Base-by-base conservation (phyloP, 2,113 vertebrate species). In the Siphamia tubifer region DNA sequence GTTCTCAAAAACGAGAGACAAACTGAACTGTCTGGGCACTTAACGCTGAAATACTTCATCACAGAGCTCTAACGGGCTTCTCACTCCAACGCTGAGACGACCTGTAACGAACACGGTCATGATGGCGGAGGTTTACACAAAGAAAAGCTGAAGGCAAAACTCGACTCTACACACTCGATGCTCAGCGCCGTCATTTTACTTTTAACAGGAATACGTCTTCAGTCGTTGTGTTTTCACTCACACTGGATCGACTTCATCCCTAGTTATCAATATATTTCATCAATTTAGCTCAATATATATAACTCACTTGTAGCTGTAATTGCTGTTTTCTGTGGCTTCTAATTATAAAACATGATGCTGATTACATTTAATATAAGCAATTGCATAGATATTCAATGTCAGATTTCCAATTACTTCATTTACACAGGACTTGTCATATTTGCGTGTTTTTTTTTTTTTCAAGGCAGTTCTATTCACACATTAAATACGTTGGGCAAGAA, bases 381-480 rank as follows among this genome's bases (percentile, higher is more conserved):
- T 82, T 80, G 78, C 81, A 84, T 75, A 84, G 75, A 70, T 55
- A 54, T 65, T 76, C 27, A 64, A 1, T n/a, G n/a, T n/a, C n/a
- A n/a, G n/a, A 44, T 72, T 60, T 62, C 25, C 21, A 65, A 42
- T 65, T 5, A 39, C n/a, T 6, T 38, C 4, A 27, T 39, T 64
- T 20, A 4, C 20, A 31, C 25, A 42, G 8, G 10, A 44, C 31
- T 39, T 66, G 30, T 77, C 54, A 8, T 56, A 63, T 52, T 27
- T 35, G 25, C 16, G 3, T 49, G 13, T 65, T 35, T 39, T 12
- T 48, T 3, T 4, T 65, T 35, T 39, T 12, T 48, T 3, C 4
- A 21, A 68, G 36, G 30, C 21, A 25, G n/a, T 32, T 35, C n/a
- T 32, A 17, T 31, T 21, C 9, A 23, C 30, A 61, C 19, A 34